These are phyloP conservation scores for Acromyrmex heyeri DNA, from an alignment of 1,140 invertebrate genomes.

Conservation along the genomic window DNA sequence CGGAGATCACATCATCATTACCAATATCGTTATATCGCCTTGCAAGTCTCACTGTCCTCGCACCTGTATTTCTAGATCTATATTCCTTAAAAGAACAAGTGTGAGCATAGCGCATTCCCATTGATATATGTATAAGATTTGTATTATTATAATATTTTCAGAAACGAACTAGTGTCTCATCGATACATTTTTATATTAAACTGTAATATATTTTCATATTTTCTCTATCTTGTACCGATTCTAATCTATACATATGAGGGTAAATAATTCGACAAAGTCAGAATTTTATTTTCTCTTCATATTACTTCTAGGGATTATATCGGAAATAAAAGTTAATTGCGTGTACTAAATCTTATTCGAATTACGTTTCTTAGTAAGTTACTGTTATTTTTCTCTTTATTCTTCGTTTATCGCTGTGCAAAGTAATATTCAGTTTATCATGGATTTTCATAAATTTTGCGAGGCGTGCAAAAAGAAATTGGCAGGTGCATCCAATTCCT, in stretches of 20 bases:
- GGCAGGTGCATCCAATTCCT: not conserved
- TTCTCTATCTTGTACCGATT: not conserved
- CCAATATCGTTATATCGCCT: conserved; percentile 31
- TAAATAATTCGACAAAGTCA: not conserved
- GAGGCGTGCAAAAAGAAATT: not conserved
- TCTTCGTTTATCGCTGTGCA: not conserved
- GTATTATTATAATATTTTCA: not conserved
- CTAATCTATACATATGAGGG: not conserved
- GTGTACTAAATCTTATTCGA: not conserved
- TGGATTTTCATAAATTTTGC: not conserved
- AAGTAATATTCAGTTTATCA: not conserved
- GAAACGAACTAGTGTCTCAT: not conserved
- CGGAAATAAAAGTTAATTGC: not conserved
- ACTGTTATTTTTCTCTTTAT: not conserved
- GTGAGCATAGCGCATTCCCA: not conserved
- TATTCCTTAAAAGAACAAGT: not conserved
- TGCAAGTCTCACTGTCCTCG: conserved; percentile 42
- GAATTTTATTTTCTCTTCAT: not conserved
- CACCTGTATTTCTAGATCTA: conserved; percentile 40
- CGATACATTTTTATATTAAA: not conserved
- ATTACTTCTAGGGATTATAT: not conserved
- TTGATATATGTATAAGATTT: not conserved
- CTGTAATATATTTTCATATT: not conserved
- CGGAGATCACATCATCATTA: not conserved
- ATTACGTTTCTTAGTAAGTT: not conserved